Conservation (phyloP, 2,888 invertebrate species). For the Hoplodrina blanda region DNA sequence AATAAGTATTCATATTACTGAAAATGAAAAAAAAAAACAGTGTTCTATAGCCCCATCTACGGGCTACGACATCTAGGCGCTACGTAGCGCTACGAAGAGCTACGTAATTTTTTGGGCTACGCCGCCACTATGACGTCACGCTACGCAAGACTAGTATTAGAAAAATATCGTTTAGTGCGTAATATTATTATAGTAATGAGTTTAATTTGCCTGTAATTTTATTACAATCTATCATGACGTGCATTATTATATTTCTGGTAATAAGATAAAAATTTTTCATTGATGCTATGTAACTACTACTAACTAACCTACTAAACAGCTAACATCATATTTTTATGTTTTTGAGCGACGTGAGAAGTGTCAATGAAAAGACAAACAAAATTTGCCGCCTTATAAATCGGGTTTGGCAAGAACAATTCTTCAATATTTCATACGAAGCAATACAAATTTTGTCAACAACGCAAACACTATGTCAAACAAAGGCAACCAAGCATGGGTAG, state of each 20-base stretch:
- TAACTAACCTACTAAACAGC: no score
- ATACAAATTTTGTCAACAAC: constrained; percentile 46
- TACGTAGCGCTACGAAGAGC: constrained; percentile 47
- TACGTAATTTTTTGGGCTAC: constrained; percentile 39
- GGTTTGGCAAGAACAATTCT: constrained; percentile 34
- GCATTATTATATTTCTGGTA: not conserved
- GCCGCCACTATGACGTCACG: constrained; percentile 8
- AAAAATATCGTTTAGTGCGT: not conserved
- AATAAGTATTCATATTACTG: not conserved
- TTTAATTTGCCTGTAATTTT: not conserved
- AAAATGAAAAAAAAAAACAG: not conserved
- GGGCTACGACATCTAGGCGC: constrained; percentile 29
- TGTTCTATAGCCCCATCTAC: constrained; percentile 1
- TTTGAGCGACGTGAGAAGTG: constrained; percentile 2
- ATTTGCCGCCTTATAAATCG: constrained; percentile 32
- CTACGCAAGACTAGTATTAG: constrained; percentile 11
- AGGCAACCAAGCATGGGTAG: constrained; percentile 43
- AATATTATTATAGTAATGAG: not conserved
- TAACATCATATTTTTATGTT: not conserved
- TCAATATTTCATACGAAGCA: constrained; percentile 37
- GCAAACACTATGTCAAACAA: constrained; percentile 52
- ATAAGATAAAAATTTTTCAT: not conserved
- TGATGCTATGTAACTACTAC: no score
- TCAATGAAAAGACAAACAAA: constrained; percentile 12
- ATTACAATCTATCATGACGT: not conserved